Base-by-base conservation (phyloP, 2,113 vertebrate species). In the Thinocorus orbignyianus region DNA sequence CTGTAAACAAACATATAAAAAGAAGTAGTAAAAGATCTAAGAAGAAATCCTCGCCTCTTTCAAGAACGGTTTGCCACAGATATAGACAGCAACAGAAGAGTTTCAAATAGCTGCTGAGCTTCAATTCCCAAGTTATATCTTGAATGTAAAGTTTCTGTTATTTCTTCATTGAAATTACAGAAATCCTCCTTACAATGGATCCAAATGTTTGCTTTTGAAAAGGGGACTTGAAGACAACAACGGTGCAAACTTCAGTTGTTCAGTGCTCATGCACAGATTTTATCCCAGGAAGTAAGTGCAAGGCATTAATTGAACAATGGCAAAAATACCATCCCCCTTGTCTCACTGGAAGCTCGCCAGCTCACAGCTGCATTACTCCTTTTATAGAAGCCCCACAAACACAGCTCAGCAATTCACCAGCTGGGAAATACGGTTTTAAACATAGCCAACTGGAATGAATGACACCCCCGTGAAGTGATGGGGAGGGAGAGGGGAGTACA, bases 391-490 rank as follows among this genome's bases (percentile, higher is more conserved):
- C 28, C 23, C 19, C 0, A 42, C 31, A 54, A 73, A 68, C 33
- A 41, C 35, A 68, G 73, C 61, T 51, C 30, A 86, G 69, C 42
- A n/a, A 25, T 52, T 60, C 1, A 19, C 5, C 68, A 88, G 24
- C 37, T 86, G 65, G 54, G 25, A 73, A 58, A 18, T 11, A 51
- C 25, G 2, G 7, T 35, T 41, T 39, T 65, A 16, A 78, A 81
- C 26, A 44, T 2, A 84, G 30, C 1, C 23, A 55, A 0, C 0
- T 68, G 42, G 42, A 65, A 82, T 23, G 17, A 41, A 64, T 2
- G 7, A 62, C 49, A 17, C 14, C 31, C 46, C 26, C 46, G 39
- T 4, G 66, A 60, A 49, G 5, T 14, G 17, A 28, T n/a, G 18
- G 42, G 11, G 35, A 30, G 26, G 13, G 12, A 11, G 37, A 8